These are phyloP conservation scores for Sebastes glaucus DNA, from an alignment of 2,797 vertebrate genomes.

Conservation along the genomic window DNA sequence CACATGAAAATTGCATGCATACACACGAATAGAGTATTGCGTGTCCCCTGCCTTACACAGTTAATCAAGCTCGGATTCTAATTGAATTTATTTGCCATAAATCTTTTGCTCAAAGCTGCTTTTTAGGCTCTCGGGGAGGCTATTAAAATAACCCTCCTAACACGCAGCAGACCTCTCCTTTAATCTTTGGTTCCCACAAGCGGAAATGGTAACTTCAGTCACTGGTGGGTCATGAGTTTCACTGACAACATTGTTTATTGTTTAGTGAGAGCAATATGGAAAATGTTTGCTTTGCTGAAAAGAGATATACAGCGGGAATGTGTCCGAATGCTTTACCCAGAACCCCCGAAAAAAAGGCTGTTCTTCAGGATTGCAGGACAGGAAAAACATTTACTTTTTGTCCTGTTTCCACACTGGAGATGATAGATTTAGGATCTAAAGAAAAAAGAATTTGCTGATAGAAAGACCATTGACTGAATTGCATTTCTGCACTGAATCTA, in stretches of 20 bases:
- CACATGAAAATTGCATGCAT: not conserved
- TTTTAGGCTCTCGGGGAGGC: conserved; percentile 21
- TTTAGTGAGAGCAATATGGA: conserved; percentile 36
- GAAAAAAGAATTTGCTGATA: not conserved
- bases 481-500: not conserved
- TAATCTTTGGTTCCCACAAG: conserved; percentile 62
- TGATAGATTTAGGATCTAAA: conserved; percentile 11
- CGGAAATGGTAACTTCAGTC: conserved; percentile 45
- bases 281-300: conserved; percentile 37
- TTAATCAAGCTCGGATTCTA: not conserved
- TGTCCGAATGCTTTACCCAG: not conserved
- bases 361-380: not conserved
- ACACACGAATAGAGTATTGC: not conserved
- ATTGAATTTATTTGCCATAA: conserved; percentile 33
- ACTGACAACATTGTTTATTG: conserved; percentile 47
- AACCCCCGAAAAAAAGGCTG: conserved; percentile 3
- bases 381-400: conserved; percentile 14
- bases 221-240: conserved; percentile 37
- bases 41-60: not conserved
- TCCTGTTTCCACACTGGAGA: not conserved
- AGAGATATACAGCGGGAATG: conserved; percentile 18
- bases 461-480: not conserved
- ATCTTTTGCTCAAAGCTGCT: conserved; percentile 21
- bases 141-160: conserved; percentile 25
- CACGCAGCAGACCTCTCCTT: conserved; percentile 25